Evolutionary conservation across 2,888 invertebrate species (phyloP), one percentile per base, ranked within the genome.

Genomic region (Stenchaetothrips biformis): DNA sequence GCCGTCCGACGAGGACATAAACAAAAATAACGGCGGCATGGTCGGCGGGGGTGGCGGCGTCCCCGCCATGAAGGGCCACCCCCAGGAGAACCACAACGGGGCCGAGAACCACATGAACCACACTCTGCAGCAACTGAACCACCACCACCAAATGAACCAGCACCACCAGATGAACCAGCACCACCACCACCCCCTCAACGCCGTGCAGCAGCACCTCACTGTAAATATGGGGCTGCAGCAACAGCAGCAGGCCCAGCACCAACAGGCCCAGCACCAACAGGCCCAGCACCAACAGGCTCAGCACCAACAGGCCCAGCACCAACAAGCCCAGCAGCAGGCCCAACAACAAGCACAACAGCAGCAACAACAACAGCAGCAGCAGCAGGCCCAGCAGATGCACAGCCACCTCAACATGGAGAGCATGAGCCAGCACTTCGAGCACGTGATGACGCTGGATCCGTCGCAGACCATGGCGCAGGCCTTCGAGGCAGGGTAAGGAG

Each of bases 1-100:
- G 77, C 96, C 97, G 79, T 95, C 95, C 21, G 96, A 96, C 87
- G 94, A 94, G 85, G 95, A 95, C 81, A 88, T 91, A 81, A 89
- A 89, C 82, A 91, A 91, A 85, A 91, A 90, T 84, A 83, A 82
- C 77, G 79, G 82, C 48, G 80, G 82, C 48, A 81, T 82, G 78
- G 78, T 81, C 79, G 79, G 82, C 80, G 21, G 79, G 80, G 16
- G 81, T 80, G 21, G 79, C 81, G 18, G 81, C 81, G 9, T 79
- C 81, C 9, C 21, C 25, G 21, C 11, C 25, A 74, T 74, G 67
- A 74, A 74, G 67, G 67, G 67, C 67, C 67, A 74, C 67, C 67
- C 67, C 21, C 67, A 74, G 67, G 67, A 74, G 67, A 74, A 74
- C 67, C 67, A 74, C 67, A 74, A 74, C 67, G 67, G 67, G 7